Evolutionary conservation across 2,113 vertebrate species (phyloP), one percentile per base, ranked within the genome.

Genomic region (Lepidiolamprologus cunningtoni): DNA sequence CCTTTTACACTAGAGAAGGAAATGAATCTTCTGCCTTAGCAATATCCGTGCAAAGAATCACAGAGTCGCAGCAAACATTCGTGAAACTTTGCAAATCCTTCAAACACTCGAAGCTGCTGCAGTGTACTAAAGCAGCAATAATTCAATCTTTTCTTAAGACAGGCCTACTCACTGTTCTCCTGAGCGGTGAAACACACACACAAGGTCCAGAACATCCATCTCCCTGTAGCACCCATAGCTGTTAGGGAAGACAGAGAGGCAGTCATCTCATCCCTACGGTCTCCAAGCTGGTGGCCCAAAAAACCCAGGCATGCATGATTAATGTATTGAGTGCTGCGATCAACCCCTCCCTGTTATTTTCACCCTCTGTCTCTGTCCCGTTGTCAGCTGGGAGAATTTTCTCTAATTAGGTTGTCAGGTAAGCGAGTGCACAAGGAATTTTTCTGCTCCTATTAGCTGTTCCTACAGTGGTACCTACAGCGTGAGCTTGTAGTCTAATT

Each of bases 271-370:
- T 42, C 17, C 84, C 81, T 57, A 54, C 52, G 1, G 68, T 28
- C 7, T 21, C 54, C 57, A 50, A 80, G 84, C 79, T 80, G 79
- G 37, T 63, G 52, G 35, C 87, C 91, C 89, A 87, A 86, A 68
- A 58, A 87, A 90, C 37, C 80, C 81, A 95, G 91, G 91, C 95
- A 95, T 92, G 94, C 93, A 90, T 94, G 94, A 95, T 93, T 90
- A 92, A 95, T 92, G 53, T 93, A 95, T 92, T 52, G 91, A 95
- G 85, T 31, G 63, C 76, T 76, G 89, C 90, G 83, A 86, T 61
- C 85, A 86, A 53, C 83, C 81, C 87, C 81, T 21, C 87, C 87
- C 81, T 57, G 71, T n/a, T 81, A 61, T 82, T 47, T 71, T 82
- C 82, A 26, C 68, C 35, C 76, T 84, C 76, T 76, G 40, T 35